Base-by-base conservation (phyloP, 1,140 invertebrate genomes). In the Polypedilum pembai region DNA sequence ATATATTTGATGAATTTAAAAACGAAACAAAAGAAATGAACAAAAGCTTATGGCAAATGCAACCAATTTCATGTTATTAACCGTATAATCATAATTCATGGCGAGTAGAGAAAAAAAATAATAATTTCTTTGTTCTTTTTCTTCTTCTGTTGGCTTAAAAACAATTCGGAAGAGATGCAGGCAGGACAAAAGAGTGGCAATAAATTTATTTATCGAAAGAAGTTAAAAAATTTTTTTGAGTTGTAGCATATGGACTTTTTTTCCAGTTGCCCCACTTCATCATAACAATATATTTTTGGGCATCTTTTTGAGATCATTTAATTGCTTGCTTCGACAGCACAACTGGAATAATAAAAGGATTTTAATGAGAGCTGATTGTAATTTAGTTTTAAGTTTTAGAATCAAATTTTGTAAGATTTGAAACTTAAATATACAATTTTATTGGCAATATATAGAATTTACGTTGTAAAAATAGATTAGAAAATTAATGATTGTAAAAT, bases 21-120 rank as follows among this genome's bases (percentile, higher is more conserved):
- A 56, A 56, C n/a, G 10, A 17, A 56, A 56, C 45, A 12, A 12
- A 56, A 56, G n/a, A 18, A 7, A 69, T 7, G 20, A n/a, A 18
- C 17, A 69, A 69, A 5, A 69, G 18, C 65, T 69, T 69, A 69
- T 69, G 65, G 65, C 65, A n/a, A 69, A 69, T 69, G 65, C 65
- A 69, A 69, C 65, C 65, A 69, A 69, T 69, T 69, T 69, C 65
- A 21, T 69, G 65, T 69, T 69, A 69, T 69, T 69, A 69, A 69
- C 65, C 65, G 65, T 69, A 69, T 69, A 69, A 69, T 69, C 65
- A 69, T 69, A 69, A 69, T 18, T 69, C 65, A 69, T 69, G 20
- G 24, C 24, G 5, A 33, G 24, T 33, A 33, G 1, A 33, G 24
- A 33, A 33, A 33, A 33, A 33, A 33, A 33, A 5, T 33, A 33